phyloP scores from a whole-genome alignment of 2,797 vertebrate genomes.

The Knipowitschia caucasica region DNA sequence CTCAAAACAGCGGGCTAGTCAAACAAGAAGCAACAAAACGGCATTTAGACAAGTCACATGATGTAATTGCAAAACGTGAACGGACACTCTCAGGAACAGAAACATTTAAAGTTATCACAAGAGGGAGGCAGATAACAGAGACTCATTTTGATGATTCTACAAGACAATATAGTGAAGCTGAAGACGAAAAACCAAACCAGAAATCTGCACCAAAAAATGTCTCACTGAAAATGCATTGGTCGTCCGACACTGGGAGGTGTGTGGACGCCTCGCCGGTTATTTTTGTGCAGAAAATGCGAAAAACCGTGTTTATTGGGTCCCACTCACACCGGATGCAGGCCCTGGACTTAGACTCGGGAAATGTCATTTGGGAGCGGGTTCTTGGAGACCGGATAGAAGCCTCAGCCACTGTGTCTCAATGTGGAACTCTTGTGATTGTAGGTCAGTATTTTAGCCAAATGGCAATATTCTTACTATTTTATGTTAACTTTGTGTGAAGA shows the following conservation, averaged over 20 bases:
- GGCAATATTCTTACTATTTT: no score
- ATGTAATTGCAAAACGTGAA: slow-evolving; percentile 40
- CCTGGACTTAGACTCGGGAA: slow-evolving; percentile 78
- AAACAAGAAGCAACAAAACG: slow-evolving; percentile 28
- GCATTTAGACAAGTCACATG: neutral
- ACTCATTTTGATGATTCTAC: neutral
- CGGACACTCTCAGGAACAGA: slow-evolving; percentile 8
- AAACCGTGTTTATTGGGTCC: slow-evolving; percentile 85
- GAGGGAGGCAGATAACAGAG: slow-evolving; percentile 53
- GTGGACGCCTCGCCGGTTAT: slow-evolving; percentile 92
- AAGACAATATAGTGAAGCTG: neutral
- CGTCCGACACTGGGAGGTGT: slow-evolving; percentile 87
- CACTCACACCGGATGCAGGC: slow-evolving; percentile 90
- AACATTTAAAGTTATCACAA: slow-evolving; percentile 53
- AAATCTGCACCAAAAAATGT: neutral
- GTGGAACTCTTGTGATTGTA: slow-evolving; percentile 82
- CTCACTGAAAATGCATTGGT: slow-evolving; percentile 79
- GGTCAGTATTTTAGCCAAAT: slow-evolving; percentile 80
- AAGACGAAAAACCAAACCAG: neutral
- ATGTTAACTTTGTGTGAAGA: no score
- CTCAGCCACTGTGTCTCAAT: slow-evolving; percentile 84
- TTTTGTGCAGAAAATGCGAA: slow-evolving; percentile 47
- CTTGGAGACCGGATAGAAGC: slow-evolving; percentile 90
- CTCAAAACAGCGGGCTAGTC: slow-evolving; percentile 23
- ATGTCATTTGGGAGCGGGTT: slow-evolving; percentile 84